phyloP scores from a whole-genome alignment of 1,140 invertebrate species.

The Cardiocondyla obscurior region DNA sequence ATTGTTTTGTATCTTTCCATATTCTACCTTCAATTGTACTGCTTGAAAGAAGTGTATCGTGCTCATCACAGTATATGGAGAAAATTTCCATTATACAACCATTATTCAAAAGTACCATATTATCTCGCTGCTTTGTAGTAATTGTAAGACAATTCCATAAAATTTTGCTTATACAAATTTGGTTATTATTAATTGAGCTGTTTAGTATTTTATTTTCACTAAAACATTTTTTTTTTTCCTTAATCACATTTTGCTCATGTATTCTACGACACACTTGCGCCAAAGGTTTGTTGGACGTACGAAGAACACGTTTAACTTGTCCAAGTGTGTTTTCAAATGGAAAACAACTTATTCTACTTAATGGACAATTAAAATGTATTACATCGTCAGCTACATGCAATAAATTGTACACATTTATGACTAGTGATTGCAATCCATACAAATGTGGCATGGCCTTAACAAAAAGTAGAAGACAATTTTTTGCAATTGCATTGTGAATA shows the following conservation, averaged over 20 bases:
- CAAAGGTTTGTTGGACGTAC: not conserved
- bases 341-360: not conserved
- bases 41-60: not conserved
- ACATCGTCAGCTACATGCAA: not conserved
- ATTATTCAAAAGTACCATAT: not conserved
- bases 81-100: not conserved
- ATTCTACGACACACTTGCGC: not conserved
- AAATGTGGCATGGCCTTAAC: not conserved
- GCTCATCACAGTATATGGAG: not conserved
- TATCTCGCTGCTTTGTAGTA: not conserved
- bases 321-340: not conserved
- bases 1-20: not conserved
- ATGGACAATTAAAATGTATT: not conserved
- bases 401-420: not conserved
- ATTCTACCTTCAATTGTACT: not conserved
- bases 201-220: not conserved
- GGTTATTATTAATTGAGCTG: not conserved
- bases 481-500: not conserved
- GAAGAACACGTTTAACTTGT: not conserved
- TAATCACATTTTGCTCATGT: not conserved
- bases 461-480: constrained; percentile 2
- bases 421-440: not conserved
- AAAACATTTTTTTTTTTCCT: not conserved
- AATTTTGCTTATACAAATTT: not conserved
- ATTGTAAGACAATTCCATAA: not conserved